Evolutionary conservation across 2,113 vertebrate genomes (phyloP).

Genomic region (Butastur rufipennis): DNA sequence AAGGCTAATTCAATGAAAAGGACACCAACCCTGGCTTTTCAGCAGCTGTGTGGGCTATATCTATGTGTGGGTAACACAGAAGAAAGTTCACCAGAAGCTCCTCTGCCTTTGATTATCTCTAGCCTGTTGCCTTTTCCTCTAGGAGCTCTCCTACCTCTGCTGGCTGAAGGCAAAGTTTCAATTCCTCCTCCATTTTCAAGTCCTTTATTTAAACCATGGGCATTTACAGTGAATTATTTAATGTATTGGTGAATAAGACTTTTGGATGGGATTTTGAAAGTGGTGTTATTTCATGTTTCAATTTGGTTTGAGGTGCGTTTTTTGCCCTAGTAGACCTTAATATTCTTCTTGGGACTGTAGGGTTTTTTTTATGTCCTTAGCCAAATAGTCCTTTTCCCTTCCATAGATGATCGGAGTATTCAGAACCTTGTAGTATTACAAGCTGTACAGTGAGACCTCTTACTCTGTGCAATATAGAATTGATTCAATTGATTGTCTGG

Average conservation of each 20-base stretch:
- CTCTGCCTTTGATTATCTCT: background rate
- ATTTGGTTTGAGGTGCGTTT: background rate
- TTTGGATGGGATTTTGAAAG: background rate
- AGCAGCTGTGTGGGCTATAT: background rate
- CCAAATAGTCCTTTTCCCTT: background rate
- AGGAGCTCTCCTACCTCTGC: background rate
- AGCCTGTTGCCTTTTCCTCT: background rate
- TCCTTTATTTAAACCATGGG: background rate
- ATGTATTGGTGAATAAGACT: background rate
- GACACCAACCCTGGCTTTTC: background rate
- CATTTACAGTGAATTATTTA: background rate
- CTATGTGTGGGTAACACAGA: background rate
- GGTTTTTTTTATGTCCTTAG: background rate
- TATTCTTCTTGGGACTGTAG: background rate
- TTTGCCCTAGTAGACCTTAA: background rate
- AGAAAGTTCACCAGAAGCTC: background rate
- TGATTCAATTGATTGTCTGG: background rate
- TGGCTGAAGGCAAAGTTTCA: background rate
- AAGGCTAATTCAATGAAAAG: background rate
- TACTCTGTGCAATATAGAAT: background rate
- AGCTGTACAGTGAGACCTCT: background rate
- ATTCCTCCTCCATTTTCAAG: background rate
- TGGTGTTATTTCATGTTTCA: background rate
- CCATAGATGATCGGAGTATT: background rate
- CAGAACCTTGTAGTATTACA: background rate